Percentiles rank a stretch among this genome's conserved stretches.
Evolutionary conservation across 2,113 vertebrate species (phyloP).

Genomic region (Plecotus auritus): DNA sequence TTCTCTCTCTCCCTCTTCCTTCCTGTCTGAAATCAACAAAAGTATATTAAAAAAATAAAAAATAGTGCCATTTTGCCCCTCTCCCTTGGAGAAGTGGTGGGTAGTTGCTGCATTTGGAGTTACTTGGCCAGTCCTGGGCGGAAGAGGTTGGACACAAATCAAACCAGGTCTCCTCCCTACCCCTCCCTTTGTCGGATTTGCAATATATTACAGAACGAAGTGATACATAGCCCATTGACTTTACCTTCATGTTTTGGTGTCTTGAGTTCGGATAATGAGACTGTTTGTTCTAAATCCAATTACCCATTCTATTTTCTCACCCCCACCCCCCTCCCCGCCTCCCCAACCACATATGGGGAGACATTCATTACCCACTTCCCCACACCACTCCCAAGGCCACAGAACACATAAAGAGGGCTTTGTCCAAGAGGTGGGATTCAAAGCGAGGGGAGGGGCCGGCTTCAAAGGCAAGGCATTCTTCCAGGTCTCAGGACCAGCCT

Average conservation of each 20-base stretch:
- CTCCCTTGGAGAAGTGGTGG: not conserved
- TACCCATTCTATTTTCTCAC: slow-evolving; percentile 58
- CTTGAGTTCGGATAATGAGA: slow-evolving; percentile 53
- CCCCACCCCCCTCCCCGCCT: not conserved
- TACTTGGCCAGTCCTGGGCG: not conserved
- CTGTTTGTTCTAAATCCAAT: slow-evolving; percentile 64
- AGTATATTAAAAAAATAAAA: not conserved
- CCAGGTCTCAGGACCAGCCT: slow-evolving; percentile 6
- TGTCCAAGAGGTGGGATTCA: slow-evolving; percentile 14
- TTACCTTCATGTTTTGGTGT: slow-evolving; percentile 58
- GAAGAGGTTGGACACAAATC: not conserved
- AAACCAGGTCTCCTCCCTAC: not conserved
- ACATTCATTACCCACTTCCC: slow-evolving; percentile 41
- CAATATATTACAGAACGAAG: slow-evolving; percentile 19
- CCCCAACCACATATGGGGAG: not conserved
- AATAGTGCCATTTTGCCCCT: not conserved
- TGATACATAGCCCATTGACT: slow-evolving; percentile 15
- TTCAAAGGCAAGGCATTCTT: slow-evolving; percentile 21
- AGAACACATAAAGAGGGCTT: slow-evolving; percentile 46
- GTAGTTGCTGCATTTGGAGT: not conserved
- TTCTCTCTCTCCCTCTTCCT: no score
- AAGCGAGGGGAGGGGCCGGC: not conserved
- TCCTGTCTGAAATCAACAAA: no score
- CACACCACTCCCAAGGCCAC: slow-evolving; percentile 33
- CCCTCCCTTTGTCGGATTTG: not conserved